Conservation (phyloP, 2,888 invertebrate species). For the Cinara cedri region DNA sequence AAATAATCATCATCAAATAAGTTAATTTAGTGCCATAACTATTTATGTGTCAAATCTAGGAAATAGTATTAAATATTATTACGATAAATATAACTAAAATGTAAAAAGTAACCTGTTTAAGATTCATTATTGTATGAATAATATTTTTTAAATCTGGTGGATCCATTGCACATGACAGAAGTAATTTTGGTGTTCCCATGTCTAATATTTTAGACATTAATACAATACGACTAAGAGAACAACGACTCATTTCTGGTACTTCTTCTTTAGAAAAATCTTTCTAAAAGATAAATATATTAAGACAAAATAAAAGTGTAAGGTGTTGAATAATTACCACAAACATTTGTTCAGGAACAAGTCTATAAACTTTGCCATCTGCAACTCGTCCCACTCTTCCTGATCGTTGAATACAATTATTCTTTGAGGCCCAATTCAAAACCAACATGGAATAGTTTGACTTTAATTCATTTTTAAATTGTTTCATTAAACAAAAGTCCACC, state of each 20-base stretch:
- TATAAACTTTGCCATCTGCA: constrained; percentile 82
- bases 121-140: constrained; percentile 76
- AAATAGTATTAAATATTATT: not conserved
- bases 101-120: constrained; percentile 75
- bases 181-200: constrained; percentile 78
- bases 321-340: constrained; percentile 67
- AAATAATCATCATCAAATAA: no score
- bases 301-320: constrained; percentile 61
- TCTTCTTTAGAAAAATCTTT: constrained; percentile 36
- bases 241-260: constrained; percentile 73
- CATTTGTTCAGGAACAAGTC: constrained; percentile 74
- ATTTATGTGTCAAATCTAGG: no score
- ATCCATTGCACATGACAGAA: constrained; percentile 83
- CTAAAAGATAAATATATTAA: constrained; percentile 24
- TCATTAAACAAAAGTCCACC: constrained; percentile 92
- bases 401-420: constrained; percentile 86
- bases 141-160: constrained; percentile 86
- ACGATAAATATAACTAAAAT: not conserved
- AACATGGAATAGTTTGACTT: constrained; percentile 80
- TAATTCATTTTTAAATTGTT: constrained; percentile 77
- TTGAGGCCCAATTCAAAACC: constrained; percentile 85
- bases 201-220: constrained; percentile 81
- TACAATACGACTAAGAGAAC: constrained; percentile 81
- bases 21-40: no score
- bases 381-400: constrained; percentile 90